A percentile compares a stretch with the other conserved stretches of the same genome.
Evolutionary conservation across 64 coral and sea anemone species (phyloP).

Genomic region (Dendronephthya gigantea): DNA sequence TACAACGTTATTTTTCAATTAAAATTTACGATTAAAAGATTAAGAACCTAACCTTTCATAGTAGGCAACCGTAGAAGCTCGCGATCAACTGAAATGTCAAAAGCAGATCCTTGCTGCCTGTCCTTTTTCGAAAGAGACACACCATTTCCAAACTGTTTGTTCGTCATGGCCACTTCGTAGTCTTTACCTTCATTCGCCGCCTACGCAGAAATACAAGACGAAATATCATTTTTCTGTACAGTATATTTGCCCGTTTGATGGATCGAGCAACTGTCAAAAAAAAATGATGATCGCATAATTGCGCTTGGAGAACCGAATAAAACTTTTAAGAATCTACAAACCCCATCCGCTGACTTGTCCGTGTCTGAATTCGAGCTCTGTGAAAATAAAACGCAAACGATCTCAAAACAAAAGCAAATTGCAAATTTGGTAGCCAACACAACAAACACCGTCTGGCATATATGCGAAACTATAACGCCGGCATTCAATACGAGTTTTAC

Average conservation of each 20-base stretch:
- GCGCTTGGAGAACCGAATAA: no score
- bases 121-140: slow-evolving; percentile 7
- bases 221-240: not conserved
- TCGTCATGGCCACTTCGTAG: not conserved
- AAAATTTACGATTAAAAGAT: not conserved
- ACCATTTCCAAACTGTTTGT: not conserved
- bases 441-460: no score
- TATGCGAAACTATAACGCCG: no score
- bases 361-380: no score
- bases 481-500: no score
- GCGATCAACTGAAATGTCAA: not conserved
- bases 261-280: not conserved
- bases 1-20: not conserved
- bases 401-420: no score
- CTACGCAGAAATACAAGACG: not conserved
- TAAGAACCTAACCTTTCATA: not conserved
- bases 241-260: no score
- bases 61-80: not conserved
- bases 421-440: no score
- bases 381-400: no score
- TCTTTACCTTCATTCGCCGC: not conserved
- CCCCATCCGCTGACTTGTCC: no score
- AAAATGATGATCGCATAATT: no score
- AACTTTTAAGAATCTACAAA: no score
- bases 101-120: not conserved